Conservation (phyloP, 2,797 vertebrate genomes). For the Bovichtus diacanthus region DNA sequence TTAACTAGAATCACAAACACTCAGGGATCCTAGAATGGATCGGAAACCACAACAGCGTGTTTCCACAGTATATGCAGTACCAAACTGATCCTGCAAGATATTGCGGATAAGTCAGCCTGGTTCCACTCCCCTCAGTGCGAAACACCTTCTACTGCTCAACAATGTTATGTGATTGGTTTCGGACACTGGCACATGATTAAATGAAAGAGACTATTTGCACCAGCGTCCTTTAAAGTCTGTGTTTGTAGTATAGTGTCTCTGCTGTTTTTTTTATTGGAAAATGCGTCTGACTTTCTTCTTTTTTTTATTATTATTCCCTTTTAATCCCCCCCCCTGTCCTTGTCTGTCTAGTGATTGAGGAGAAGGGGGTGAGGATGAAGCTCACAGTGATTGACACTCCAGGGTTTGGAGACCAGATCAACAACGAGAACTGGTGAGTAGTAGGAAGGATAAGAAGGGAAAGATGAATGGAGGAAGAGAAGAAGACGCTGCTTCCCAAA, state of each 20-base stretch:
- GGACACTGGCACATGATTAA: not conserved
- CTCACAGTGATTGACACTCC: conserved; percentile 96
- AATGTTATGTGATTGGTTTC: not conserved
- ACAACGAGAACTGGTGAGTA: conserved; percentile 94
- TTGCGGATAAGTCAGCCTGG: not conserved
- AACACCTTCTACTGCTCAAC: not conserved
- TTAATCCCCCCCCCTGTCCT: not conserved
- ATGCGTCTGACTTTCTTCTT: not conserved
- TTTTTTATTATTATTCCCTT: not conserved
- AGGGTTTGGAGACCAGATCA: conserved; percentile 97
- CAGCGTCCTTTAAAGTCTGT: not conserved
- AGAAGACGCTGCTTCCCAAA: not conserved
- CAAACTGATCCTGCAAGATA: not conserved
- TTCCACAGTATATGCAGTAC: not conserved
- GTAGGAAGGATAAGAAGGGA: not conserved
- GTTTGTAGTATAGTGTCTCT: not conserved
- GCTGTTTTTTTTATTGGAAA: not conserved
- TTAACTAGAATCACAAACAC: not conserved
- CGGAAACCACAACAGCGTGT: not conserved
- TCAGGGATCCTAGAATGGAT: not conserved
- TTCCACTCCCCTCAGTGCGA: too few relatives aligned
- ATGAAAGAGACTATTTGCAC: not conserved
- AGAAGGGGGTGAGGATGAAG: conserved; percentile 98
- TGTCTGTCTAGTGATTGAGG: conserved; percentile 91
- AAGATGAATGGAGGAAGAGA: not conserved